phyloP scores from a whole-genome alignment of 2,113 vertebrate species.

The Pithys albifrons region DNA sequence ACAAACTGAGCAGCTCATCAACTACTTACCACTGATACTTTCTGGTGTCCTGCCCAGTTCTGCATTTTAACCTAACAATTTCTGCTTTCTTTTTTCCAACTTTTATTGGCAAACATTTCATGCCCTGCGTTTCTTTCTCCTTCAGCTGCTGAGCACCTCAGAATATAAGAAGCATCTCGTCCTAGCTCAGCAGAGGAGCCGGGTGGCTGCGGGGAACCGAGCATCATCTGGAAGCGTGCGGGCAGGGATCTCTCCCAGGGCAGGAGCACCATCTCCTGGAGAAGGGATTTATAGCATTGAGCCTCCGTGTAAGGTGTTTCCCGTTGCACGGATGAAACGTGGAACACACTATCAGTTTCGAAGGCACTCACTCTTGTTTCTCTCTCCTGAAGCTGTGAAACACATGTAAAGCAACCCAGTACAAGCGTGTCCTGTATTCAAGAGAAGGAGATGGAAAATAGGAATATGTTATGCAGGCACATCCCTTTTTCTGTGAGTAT shows the following conservation, averaged over 20 bases:
- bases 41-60: background rate
- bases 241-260: background rate
- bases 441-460: background rate
- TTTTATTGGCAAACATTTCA: background rate
- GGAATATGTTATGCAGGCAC: background rate
- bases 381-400: background rate
- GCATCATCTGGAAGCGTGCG: fast-evolving
- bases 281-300: background rate
- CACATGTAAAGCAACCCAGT: background rate
- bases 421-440: background rate
- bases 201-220: background rate
- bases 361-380: background rate
- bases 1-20: background rate
- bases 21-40: background rate
- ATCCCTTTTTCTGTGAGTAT: background rate
- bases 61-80: background rate
- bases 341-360: background rate
- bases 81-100: background rate
- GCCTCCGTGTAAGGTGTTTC: fast-evolving
- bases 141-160: background rate
- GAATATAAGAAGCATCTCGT: background rate
- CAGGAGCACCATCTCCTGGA: constrained; percentile 65
- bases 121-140: background rate
- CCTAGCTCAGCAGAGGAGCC: background rate
- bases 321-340: fast-evolving